A percentile compares a stretch with the other conserved stretches of the same genome.
Evolutionary conservation across 1,140 invertebrate genomes (phyloP).

Genomic region (Drosophila melanogaster): Release_6_plus_ISO1_MT NC_004354.4:7707001-7707500

Average conservation of each 20-base stretch:
- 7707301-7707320: slow-evolving; percentile 64
- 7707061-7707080: slow-evolving; percentile 8
- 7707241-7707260: background rate
- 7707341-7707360: slow-evolving; percentile 15
- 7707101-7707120: slow-evolving; percentile 45
- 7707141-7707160: slow-evolving; percentile 57
- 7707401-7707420: slow-evolving; percentile 63
- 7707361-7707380: slow-evolving; percentile 44
- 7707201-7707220: slow-evolving; percentile 27
- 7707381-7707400: slow-evolving; percentile 15
- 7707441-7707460: background rate
- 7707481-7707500: too few relatives aligned
- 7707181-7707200: slow-evolving; percentile 69
- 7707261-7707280: slow-evolving; percentile 46
- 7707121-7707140: slow-evolving; percentile 56
- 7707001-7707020: too few relatives aligned
- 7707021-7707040: background rate
- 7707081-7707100: slow-evolving; percentile 17
- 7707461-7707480: background rate
- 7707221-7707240: background rate
- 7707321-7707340: slow-evolving; percentile 11
- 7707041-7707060: background rate
- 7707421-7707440: slow-evolving; percentile 24
- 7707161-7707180: slow-evolving; percentile 69
- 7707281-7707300: slow-evolving; percentile 79